These are phyloP conservation scores for Drosophila pseudoobscura DNA, from an alignment of 1,140 invertebrate species.

Conservation along the genomic window DNA sequence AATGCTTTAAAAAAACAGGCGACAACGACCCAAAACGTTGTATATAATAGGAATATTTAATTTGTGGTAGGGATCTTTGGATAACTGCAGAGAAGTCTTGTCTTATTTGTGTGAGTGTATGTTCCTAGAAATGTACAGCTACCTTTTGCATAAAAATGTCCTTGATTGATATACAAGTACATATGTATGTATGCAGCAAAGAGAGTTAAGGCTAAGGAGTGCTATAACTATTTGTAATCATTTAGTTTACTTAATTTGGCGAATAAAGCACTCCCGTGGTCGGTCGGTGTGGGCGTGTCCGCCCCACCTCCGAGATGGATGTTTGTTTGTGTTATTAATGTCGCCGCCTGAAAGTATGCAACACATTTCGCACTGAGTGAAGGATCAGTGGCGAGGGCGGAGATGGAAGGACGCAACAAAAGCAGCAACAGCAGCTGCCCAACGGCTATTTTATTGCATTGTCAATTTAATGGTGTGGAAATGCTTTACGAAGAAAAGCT, in stretches of 20 bases:
- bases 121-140: too few species aligned
- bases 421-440: slow-evolving; percentile 52
- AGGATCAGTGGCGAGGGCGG: neutral
- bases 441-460: slow-evolving; percentile 76
- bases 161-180: slow-evolving; percentile 29
- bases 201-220: neutral
- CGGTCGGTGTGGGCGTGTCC: neutral
- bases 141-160: slow-evolving; percentile 28
- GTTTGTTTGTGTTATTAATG: slow-evolving; percentile 61
- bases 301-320: slow-evolving; percentile 30
- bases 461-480: slow-evolving; percentile 81
- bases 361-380: too few species aligned
- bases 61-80: too few species aligned
- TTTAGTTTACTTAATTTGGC: slow-evolving; percentile 65
- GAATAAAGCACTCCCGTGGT: slow-evolving; percentile 51
- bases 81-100: too few species aligned
- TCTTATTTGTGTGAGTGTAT: too few species aligned
- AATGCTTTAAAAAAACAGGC: too few species aligned
- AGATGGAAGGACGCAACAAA: slow-evolving; percentile 51
- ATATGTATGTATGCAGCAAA: neutral
- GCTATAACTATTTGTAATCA: slow-evolving; percentile 42
- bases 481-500: slow-evolving; percentile 68
- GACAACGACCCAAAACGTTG: too few species aligned
- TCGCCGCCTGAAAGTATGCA: slow-evolving; percentile 38
- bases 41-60: too few species aligned